Percentiles rank a stretch among this genome's conserved stretches.
Evolutionary conservation across 2,888 invertebrate species (phyloP).

Genomic region (Macrophya annulata): DNA sequence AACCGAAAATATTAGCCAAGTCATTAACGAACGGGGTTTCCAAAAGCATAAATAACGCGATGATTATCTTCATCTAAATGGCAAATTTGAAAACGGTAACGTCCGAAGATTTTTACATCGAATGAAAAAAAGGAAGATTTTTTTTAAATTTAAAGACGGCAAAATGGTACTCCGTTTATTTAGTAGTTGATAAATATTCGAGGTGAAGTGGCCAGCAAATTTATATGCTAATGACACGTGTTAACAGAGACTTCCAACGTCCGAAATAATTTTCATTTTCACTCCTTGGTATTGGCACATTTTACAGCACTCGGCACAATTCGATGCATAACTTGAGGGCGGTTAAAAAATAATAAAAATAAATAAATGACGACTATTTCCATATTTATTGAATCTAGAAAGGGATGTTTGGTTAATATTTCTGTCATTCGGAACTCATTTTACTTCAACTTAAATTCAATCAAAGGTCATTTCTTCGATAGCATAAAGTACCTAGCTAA

Average conservation of each 20-base stretch:
- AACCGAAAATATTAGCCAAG: neutral
- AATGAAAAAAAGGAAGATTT: neutral
- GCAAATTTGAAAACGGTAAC: neutral
- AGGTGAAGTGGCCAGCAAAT: slow-evolving; percentile 67
- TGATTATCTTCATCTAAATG: neutral
- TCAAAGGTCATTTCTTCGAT: neutral
- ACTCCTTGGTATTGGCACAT: slow-evolving; percentile 65
- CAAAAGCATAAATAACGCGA: neutral
- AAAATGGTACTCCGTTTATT: slow-evolving; percentile 24
- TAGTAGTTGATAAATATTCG: slow-evolving; percentile 57
- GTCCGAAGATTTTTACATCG: neutral
- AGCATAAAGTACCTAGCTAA: neutral
- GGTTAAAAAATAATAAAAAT: neutral
- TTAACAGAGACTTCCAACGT: slow-evolving; percentile 63
- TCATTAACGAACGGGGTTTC: neutral
- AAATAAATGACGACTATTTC: slow-evolving; percentile 8
- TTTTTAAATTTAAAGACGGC: neutral
- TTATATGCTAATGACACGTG: slow-evolving; percentile 70
- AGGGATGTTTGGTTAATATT: neutral
- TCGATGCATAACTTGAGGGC: slow-evolving; percentile 68
- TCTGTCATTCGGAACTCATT: slow-evolving; percentile 1
- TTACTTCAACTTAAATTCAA: neutral
- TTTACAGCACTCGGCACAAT: slow-evolving; percentile 63
- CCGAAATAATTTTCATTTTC: slow-evolving; percentile 65
- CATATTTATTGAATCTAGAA: slow-evolving; percentile 36